These are phyloP conservation scores for Callimorpha dominula DNA, from an alignment of 2,888 invertebrate species.

Conservation along the genomic window DNA sequence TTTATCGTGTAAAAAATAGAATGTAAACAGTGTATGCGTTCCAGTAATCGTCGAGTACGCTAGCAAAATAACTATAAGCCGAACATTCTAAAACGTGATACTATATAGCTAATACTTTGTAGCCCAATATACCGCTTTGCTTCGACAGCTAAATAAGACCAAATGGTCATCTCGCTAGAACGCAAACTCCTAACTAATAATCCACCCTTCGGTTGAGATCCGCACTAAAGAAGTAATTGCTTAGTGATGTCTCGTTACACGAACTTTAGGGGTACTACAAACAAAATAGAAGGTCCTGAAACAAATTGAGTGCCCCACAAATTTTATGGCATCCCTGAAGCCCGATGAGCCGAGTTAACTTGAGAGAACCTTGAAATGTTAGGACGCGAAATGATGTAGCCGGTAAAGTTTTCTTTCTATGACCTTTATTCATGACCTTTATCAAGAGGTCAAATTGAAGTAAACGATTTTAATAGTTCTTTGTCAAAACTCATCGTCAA, in stretches of 20 bases:
- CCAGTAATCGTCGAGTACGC: too few relatives aligned
- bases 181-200: constrained; percentile 6
- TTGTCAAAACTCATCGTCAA: background rate
- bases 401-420: constrained; percentile 1
- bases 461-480: background rate
- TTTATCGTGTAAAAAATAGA: too few relatives aligned
- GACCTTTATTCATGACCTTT: background rate
- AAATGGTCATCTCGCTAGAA: background rate
- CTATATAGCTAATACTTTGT: background rate
- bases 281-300: constrained; percentile 27
- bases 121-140: background rate
- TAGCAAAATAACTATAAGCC: too few relatives aligned
- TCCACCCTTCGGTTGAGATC: constrained; percentile 8
- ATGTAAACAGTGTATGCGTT: too few relatives aligned
- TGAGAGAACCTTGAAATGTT: constrained; percentile 4
- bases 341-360: constrained; percentile 24
- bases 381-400: background rate
- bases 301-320: constrained; percentile 32
- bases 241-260: constrained; percentile 27
- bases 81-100: background rate
- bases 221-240: constrained; percentile 26
- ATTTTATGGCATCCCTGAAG: constrained; percentile 36
- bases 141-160: background rate
- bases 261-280: constrained; percentile 34
- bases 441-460: background rate